phyloP scores from a whole-genome alignment of 92 coral and sea anemone species.

The Parazoanthus atlanticus region DNA sequence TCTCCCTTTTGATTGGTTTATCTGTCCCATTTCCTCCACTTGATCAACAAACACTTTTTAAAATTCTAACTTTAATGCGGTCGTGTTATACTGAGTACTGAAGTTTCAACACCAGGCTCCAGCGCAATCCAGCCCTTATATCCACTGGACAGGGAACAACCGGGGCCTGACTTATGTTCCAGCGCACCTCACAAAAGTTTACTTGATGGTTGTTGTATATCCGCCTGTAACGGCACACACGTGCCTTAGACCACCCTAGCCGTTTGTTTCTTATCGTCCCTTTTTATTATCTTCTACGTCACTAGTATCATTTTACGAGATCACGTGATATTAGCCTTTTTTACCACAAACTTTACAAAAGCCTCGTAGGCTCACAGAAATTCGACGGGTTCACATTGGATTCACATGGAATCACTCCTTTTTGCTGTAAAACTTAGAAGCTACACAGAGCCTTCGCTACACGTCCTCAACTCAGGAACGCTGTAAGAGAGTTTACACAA shows the following conservation, averaged over 20 bases:
- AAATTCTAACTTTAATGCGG: no score
- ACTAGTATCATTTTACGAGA: not conserved
- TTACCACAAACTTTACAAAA: not conserved
- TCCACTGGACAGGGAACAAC: no score
- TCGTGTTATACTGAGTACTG: no score
- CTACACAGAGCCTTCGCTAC: slow-evolving; percentile 8
- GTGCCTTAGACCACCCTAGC: slow-evolving; percentile 3
- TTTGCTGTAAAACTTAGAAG: not conserved
- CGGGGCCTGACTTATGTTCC: no score
- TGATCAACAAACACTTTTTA: no score
- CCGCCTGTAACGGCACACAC: not conserved
- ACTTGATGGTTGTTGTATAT: no score
- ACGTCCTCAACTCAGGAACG: not conserved
- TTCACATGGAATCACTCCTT: not conserved
- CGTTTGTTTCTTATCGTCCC: not conserved
- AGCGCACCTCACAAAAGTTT: no score
- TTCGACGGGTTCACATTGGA: not conserved
- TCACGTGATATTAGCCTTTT: not conserved
- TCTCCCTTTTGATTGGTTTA: no score
- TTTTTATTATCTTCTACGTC: not conserved
- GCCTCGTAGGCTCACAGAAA: not conserved
- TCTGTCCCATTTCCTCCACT: no score
- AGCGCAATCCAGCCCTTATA: no score
- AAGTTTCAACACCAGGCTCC: no score
- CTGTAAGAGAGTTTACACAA: not conserved